Evolutionary conservation across 2,888 invertebrate species (phyloP), one percentile per base, ranked within the genome.

Genomic region (Panopea generosa): DNA sequence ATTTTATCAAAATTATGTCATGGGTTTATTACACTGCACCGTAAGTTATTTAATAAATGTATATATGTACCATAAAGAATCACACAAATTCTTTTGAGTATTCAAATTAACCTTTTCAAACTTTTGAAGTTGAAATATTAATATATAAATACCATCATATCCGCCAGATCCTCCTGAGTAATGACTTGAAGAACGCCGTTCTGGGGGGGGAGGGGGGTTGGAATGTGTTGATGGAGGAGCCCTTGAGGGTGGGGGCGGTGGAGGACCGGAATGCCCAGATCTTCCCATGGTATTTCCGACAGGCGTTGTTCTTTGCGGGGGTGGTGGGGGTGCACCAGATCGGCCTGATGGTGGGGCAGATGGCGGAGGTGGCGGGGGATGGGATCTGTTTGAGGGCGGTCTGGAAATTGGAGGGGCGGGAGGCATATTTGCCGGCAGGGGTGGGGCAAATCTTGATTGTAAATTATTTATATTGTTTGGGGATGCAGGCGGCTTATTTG

Each of bases 231-330:
- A 68, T 43, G 83, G 71, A 49, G 86, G 79, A 20, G 81, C 81
- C 57, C 86, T 82, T 20, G 71, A 62, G 4, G 87, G 86, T 43
- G 89, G 89, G 9, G 87, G 87, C 11, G 88, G 88, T 16, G 89
- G 87, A n/a, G 83, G 82, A 6, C 81, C 81, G 0, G 53, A n/a
- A 11, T 66, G 27, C 1, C 75, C 79, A 29, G 75, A 69, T 65
- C 75, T 59, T 24, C 79, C 79, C 26, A 69, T 57, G 3, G 79
- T 72, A 55, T 43, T 60, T 38, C 26, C 63, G 6, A 56, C 27
- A 2, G 63, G 27, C 11, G 72, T 62, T 2, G 67, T 67, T 38
- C 61, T 57, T 38, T 57, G 61, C 20, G 78, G 71, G 7, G 84
- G 83, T 9, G 81, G 80, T 2, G 83, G 83, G n/a, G n/a, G n/a